Conservation (phyloP, 1,140 invertebrate genomes). For the Temnothorax curvispinosus region DNA sequence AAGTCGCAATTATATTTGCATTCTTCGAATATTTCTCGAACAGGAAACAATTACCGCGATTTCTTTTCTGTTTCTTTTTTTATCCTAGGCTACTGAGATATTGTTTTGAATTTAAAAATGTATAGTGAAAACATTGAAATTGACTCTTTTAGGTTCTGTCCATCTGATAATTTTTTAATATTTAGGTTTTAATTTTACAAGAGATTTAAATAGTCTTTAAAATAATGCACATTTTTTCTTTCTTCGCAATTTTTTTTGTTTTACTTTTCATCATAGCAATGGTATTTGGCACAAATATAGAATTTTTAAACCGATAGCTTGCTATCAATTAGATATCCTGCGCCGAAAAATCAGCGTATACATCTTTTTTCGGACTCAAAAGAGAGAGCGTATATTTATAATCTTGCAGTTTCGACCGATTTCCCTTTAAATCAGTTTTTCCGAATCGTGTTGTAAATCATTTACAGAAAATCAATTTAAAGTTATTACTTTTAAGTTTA, state of each 20-base stretch:
- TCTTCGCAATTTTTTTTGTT: constrained; percentile 75
- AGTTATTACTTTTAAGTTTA: constrained; percentile 20
- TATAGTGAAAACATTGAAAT: constrained; percentile 47
- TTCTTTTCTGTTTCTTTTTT: background rate
- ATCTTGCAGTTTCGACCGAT: background rate
- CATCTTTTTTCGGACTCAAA: background rate
- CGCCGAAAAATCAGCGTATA: background rate
- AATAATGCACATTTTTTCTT: constrained; percentile 80
- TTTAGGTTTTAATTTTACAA: constrained; percentile 15
- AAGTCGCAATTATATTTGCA: constrained; percentile 28
- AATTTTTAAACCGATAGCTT: constrained; percentile 36
- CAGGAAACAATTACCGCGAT: background rate
- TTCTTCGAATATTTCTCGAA: background rate
- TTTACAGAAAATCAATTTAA: constrained; percentile 7
- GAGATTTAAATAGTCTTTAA: constrained; percentile 46
- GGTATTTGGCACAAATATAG: constrained; percentile 81
- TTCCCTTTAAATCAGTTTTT: background rate
- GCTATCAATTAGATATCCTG: constrained; percentile 52
- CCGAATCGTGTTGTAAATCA: background rate
- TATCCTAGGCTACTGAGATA: background rate
- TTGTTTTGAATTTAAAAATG: constrained; percentile 1
- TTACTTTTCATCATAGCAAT: constrained; percentile 77
- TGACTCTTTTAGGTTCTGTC: constrained; percentile 23
- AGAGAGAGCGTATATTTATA: background rate
- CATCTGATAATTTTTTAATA: constrained; percentile 52